Conservation (phyloP, 2,113 vertebrate genomes). For the Pteronura brasiliensis region DNA sequence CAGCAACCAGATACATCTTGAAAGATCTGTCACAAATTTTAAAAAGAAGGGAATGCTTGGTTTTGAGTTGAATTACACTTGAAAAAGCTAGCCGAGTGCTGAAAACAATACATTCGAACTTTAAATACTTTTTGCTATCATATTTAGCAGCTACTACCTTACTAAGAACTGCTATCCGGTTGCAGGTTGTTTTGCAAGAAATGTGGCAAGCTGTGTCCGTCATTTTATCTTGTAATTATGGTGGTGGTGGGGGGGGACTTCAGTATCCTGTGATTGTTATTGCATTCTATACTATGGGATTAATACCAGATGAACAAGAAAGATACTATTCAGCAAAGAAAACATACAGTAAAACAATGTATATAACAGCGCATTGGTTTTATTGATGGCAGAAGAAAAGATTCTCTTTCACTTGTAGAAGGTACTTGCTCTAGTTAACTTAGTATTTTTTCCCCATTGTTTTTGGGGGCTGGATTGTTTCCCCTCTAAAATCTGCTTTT, state of each 20-base stretch:
- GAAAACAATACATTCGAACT: slow-evolving; percentile 20
- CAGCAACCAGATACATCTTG: neutral
- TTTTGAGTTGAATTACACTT: neutral
- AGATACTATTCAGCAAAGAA: slow-evolving; percentile 60
- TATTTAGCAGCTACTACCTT: neutral
- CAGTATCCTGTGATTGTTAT: neutral
- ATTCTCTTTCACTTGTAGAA: slow-evolving; percentile 80
- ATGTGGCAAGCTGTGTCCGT: slow-evolving; percentile 40
- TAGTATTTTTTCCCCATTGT: slow-evolving; percentile 76
- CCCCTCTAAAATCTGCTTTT: slow-evolving; percentile 5
- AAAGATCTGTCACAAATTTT: neutral
- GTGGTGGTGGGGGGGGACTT: neutral
- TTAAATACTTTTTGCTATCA: slow-evolving; percentile 7
- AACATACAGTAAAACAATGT: slow-evolving; percentile 77
- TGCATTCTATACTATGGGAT: neutral
- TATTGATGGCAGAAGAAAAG: slow-evolving; percentile 69
- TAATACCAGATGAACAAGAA: slow-evolving; percentile 53
- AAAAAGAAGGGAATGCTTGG: neutral
- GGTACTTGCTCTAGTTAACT: slow-evolving; percentile 77
- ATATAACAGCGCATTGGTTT: slow-evolving; percentile 75
- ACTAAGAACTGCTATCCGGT: slow-evolving; percentile 14
- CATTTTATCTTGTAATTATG: slow-evolving; percentile 36
- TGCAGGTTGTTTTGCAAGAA: slow-evolving; percentile 68
- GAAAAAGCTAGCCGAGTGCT: neutral
- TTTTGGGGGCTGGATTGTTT: slow-evolving; percentile 52